phyloP scores from a whole-genome alignment of 2,113 vertebrate genomes.

The Erythrocercus mccallii region DNA sequence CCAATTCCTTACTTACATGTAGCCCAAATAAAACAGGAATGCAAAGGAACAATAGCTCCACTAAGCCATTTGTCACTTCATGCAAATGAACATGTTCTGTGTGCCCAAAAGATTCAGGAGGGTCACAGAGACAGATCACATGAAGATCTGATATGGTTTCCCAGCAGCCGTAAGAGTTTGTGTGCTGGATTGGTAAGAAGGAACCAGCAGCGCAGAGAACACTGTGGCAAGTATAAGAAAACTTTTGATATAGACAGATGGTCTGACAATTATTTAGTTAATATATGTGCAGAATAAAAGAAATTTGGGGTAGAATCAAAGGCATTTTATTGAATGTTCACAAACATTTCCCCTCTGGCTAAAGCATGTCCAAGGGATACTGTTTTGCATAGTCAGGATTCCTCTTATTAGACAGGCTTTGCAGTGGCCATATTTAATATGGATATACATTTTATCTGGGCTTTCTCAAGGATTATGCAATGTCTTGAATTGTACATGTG shows the following conservation, averaged over 20 bases:
- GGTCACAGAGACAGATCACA: accelerated
- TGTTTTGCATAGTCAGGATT: not conserved
- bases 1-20: accelerated
- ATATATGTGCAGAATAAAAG: not conserved
- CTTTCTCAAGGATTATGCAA: not conserved
- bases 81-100: not conserved
- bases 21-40: not conserved
- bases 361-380: not conserved
- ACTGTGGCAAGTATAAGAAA: not conserved
- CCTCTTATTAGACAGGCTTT: not conserved
- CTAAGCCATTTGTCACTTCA: not conserved
- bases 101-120: not conserved
- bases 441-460: not conserved
- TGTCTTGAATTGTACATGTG: not conserved
- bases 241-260: not conserved
- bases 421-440: not conserved
- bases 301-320: not conserved
- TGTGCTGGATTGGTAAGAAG: not conserved
- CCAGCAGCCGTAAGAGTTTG: accelerated
- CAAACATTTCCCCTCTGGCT: not conserved
- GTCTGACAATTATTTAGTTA: not conserved
- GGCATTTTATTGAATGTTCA: not conserved
- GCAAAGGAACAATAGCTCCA: not conserved
- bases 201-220: not conserved
- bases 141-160: not conserved